phyloP scores from a whole-genome alignment of 2,113 vertebrate species.

The Paracanthobrama guichenoti region DNA sequence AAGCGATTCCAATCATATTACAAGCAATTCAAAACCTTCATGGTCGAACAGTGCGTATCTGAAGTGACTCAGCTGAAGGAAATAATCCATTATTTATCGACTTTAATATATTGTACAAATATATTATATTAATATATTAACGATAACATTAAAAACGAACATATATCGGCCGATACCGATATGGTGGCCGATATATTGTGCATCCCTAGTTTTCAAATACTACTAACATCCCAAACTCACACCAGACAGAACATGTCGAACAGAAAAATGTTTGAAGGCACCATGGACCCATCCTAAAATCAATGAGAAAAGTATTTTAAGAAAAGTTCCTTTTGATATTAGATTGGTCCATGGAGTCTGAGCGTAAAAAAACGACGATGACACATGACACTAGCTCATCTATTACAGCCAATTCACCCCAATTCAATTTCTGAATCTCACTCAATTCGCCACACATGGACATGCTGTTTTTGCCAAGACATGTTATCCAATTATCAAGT shows the following conservation, averaged over 20 bases:
- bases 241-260: not conserved
- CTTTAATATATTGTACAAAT: too few species aligned
- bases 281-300: not conserved
- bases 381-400: slow-evolving; percentile 48
- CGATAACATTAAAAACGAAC: too few species aligned
- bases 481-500: slow-evolving; percentile 40
- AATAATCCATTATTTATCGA: too few species aligned
- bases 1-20: too few species aligned
- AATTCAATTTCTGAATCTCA: slow-evolving; percentile 49
- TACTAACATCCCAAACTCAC: not conserved
- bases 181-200: too few species aligned
- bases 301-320: not conserved
- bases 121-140: too few species aligned
- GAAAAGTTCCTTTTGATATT: not conserved
- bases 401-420: slow-evolving; percentile 40
- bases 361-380: not conserved
- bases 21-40: too few species aligned
- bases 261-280: not conserved
- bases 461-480: slow-evolving; percentile 49
- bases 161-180: too few species aligned
- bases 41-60: too few species aligned
- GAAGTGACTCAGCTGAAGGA: too few species aligned
- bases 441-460: slow-evolving; percentile 48
- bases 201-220: not conserved
- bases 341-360: not conserved